These are phyloP conservation scores for Monopterus albus DNA, from an alignment of 2,113 vertebrate genomes.

Conservation along the genomic window DNA sequence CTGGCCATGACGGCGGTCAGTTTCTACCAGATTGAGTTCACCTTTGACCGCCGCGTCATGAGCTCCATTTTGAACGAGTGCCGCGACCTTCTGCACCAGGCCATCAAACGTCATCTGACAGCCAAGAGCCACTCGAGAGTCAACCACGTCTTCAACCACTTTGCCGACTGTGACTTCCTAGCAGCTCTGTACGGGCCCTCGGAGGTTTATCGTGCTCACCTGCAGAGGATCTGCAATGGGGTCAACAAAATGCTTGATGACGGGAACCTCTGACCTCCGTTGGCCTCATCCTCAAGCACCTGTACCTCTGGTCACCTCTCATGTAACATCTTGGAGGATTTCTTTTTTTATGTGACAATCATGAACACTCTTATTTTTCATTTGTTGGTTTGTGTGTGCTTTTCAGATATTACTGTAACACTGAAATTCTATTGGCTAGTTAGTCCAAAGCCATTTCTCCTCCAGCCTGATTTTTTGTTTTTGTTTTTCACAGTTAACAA, in stretches of 20 bases:
- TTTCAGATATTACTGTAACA: conserved; percentile 60
- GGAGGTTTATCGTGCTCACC: conserved; percentile 89
- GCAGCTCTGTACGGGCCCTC: conserved; percentile 87
- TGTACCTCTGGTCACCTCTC: conserved; percentile 36
- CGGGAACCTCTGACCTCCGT: conserved; percentile 86
- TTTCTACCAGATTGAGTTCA: conserved; percentile 98
- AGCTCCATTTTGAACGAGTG: conserved; percentile 88
- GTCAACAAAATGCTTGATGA: conserved; percentile 93
- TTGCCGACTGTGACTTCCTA: conserved; percentile 93
- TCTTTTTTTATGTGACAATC: conserved; percentile 43
- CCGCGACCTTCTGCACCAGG: conserved; percentile 92
- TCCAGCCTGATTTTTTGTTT: conserved; percentile 15
- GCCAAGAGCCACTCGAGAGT: conserved; percentile 94
- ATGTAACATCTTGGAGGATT: conserved; percentile 1
- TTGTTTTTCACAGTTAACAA: conserved; percentile 37
- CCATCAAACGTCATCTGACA: conserved; percentile 90
- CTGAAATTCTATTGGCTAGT: conserved; percentile 41
- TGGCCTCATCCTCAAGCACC: not conserved
- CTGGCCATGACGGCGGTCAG: conserved; percentile 94
- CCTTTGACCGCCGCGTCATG: conserved; percentile 95
- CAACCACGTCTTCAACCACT: conserved; percentile 93
- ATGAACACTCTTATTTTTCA: conserved; percentile 31
- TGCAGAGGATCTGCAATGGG: conserved; percentile 88
- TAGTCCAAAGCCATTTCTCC: conserved; percentile 59
- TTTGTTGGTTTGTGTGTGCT: conserved; percentile 47